phyloP scores from a whole-genome alignment of 1,140 invertebrate genomes.

The Nylanderia fulva region DNA sequence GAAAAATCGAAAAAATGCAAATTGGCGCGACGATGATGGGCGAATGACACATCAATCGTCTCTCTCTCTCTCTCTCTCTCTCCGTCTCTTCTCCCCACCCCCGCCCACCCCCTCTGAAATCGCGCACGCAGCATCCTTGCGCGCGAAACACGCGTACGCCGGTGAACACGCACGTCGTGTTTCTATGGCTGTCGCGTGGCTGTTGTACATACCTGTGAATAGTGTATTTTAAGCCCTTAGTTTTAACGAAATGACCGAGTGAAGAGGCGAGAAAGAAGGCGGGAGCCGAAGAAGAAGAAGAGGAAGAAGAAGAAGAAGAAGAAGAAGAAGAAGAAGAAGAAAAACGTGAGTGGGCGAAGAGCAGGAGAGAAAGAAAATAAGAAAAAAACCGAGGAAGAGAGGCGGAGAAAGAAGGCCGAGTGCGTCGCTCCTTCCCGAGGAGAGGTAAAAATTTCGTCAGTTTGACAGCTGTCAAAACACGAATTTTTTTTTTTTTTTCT shows the following conservation, averaged over 20 bases:
- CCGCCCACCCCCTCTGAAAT: constrained; percentile 63
- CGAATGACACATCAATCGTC: background rate
- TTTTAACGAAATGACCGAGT: constrained; percentile 68
- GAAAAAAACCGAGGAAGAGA: no score
- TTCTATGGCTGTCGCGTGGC: constrained; percentile 68
- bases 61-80: no score
- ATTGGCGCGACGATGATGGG: background rate
- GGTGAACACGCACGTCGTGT: constrained; percentile 76
- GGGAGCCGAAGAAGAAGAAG: no score
- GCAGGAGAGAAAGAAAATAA: no score
- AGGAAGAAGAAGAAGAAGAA: no score
- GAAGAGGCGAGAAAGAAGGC: constrained; percentile 55
- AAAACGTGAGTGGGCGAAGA: no score
- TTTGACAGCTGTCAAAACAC: no score
- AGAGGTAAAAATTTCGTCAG: constrained; percentile 22
- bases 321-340: no score
- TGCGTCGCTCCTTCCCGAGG: no score
- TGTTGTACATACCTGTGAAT: constrained; percentile 82
- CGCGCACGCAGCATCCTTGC: constrained; percentile 78
- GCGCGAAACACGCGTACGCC: constrained; percentile 79
- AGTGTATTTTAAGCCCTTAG: constrained; percentile 80
- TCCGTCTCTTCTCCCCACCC: background rate
- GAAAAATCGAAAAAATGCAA: background rate
- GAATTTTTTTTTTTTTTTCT: no score
- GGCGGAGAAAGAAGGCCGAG: no score